These are phyloP conservation scores for Heterochromis multidens DNA, from an alignment of 2,113 vertebrate genomes.

Conservation along the genomic window DNA sequence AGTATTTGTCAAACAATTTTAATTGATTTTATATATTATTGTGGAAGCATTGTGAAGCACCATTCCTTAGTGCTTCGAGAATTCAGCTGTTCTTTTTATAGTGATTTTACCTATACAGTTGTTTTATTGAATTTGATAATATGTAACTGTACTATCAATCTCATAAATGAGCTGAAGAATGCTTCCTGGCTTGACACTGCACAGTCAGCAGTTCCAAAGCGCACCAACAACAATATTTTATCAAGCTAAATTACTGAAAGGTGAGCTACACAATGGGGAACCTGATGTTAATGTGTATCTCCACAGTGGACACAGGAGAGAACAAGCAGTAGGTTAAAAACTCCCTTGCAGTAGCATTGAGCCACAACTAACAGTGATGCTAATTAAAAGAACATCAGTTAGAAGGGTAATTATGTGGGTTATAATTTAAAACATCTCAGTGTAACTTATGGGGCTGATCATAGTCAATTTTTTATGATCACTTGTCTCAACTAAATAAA, in stretches of 20 bases:
- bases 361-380: neutral
- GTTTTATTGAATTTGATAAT: neutral
- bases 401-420: neutral
- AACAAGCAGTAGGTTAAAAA: neutral
- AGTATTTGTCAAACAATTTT: neutral
- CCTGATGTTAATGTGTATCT: neutral
- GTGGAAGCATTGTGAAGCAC: neutral
- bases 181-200: slow-evolving; percentile 8
- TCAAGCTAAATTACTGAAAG: slow-evolving; percentile 29
- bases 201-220: slow-evolving; percentile 41
- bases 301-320: neutral
- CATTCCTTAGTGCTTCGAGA: neutral
- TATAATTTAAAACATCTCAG: neutral
- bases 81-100: neutral
- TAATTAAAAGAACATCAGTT: slow-evolving; percentile 14
- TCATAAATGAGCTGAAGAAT: neutral
- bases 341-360: neutral
- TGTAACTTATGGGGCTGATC: neutral
- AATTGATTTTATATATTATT: neutral
- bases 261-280: neutral
- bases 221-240: slow-evolving; percentile 41
- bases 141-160: slow-evolving; percentile 34
- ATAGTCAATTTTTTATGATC: neutral
- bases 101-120: neutral
- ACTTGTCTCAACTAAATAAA: neutral